Percentiles rank a stretch among this genome's conserved stretches.
phyloP scores from a whole-genome alignment of 2,113 vertebrate genomes.

The Cheilinus undulatus region DNA sequence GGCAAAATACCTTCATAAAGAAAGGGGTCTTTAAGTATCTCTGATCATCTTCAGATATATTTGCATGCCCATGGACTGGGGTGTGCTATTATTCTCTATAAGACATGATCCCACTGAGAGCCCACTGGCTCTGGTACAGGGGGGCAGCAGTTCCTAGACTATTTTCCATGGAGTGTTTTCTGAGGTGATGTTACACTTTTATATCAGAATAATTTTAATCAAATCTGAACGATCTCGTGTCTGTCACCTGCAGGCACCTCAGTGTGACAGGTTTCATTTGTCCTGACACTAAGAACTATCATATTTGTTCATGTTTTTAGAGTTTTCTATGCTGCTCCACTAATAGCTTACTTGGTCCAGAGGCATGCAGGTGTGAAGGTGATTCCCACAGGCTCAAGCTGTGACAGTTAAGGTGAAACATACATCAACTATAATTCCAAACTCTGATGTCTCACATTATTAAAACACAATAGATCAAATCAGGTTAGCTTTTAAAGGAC shows the following conservation, averaged over 20 bases:
- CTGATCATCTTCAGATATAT: no score
- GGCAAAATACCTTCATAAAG: no score
- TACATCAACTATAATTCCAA: not conserved
- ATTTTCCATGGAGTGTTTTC: not conserved
- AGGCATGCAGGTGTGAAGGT: not conserved
- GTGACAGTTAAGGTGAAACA: constrained; percentile 1
- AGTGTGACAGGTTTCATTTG: constrained; percentile 9
- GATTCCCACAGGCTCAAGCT: constrained; percentile 1
- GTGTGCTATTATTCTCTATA: no score
- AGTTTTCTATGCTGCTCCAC: not conserved
- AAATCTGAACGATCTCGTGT: constrained; percentile 16
- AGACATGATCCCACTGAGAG: no score
- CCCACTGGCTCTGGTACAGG: no score
- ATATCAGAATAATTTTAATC: not conserved
- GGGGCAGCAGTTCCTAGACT: not conserved
- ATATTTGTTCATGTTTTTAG: not conserved
- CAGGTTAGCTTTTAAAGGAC: not conserved
- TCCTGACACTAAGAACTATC: constrained; percentile 36
- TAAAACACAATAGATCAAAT: not conserved
- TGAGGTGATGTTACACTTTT: not conserved
- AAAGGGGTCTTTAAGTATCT: no score
- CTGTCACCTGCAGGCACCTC: constrained; percentile 45
- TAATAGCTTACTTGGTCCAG: constrained; percentile 20
- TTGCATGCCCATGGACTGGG: no score
- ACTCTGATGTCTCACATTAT: not conserved